These are phyloP conservation scores for Climacteris rufus DNA, from an alignment of 2,113 vertebrate species.

Conservation along the genomic window DNA sequence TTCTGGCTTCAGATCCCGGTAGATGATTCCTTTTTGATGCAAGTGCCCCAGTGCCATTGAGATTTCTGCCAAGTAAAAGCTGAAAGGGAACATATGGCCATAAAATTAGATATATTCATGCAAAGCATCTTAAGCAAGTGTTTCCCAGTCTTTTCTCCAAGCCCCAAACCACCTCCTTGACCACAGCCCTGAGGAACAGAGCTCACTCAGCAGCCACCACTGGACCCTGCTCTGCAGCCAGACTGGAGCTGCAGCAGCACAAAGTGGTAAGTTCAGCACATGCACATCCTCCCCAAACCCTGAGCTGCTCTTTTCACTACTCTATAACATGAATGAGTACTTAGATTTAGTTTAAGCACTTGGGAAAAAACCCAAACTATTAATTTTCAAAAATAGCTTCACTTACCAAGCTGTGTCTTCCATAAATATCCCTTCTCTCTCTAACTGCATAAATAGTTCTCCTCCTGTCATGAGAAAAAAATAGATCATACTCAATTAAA, in stretches of 20 bases:
- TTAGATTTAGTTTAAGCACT: background rate
- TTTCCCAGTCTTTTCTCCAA: background rate
- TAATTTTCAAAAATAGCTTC: conserved; percentile 25
- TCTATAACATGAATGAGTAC: background rate
- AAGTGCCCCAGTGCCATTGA: conserved; percentile 98
- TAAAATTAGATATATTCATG: conserved; percentile 48
- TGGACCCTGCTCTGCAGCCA: background rate
- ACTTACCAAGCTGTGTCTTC: conserved; percentile 97
- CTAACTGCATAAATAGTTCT: conserved; percentile 98
- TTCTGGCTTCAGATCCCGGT: conserved; percentile 97
- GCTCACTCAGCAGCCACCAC: background rate
- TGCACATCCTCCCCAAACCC: background rate
- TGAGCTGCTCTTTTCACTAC: background rate
- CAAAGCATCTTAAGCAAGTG: conserved; percentile 12
- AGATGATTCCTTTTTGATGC: conserved; percentile 99
- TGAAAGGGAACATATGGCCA: conserved; percentile 70
- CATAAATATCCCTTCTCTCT: conserved; percentile 98
- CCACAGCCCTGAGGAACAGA: background rate
- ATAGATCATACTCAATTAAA: background rate
- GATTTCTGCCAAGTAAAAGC: conserved; percentile 99
- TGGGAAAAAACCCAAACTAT: background rate
- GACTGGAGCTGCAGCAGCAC: background rate
- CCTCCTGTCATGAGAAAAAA: conserved; percentile 80
- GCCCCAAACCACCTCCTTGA: background rate
- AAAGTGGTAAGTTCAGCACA: background rate